Evolutionary conservation across 2,113 vertebrate genomes (phyloP), one percentile per base, ranked within the genome.

Genomic region (Planiliza haematocheilus): DNA sequence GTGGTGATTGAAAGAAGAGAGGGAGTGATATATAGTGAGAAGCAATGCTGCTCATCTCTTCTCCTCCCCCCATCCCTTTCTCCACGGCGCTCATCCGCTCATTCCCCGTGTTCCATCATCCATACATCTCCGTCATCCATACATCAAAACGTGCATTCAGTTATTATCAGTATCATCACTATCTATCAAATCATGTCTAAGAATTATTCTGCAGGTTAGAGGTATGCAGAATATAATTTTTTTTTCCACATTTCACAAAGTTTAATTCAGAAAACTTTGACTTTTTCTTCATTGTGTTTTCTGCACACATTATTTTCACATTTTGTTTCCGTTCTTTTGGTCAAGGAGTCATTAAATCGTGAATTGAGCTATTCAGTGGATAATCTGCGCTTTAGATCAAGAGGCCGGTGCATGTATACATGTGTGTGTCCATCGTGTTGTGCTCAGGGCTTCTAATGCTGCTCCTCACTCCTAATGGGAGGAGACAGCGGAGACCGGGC

Each of bases 391-490:
- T 37, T 61, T 16, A 70, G 48, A 67, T 61, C 6, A 61, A 20
- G 42, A 13, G 55, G 18, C 4, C 1, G 1, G 18, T 50, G 12
- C 58, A 17, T 37, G 42, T 24, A 4, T 20, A 8, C 8, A 30
- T 36, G 30, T 57, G 38, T 14, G 46, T 9, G 42, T 38, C 51
- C 36, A 77, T 88, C 43, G 57, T 75, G 69, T 77, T 50, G 55
- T 71, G 81, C 75, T 88, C 77, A 81, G 52, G 77, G 82, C 77
- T 68, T 84, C 69, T 84, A 80, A 84, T 75, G 81, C 70, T 74
- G 62, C 81, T 76, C 73, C 72, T 83, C 82, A 82, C 56, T 73
- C 71, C 79, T 91, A 91, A 91, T 90, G 83, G 80, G 85, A 89
- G 87, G 85, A 85, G 88, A 88, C 88, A 84, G 80, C 55, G 8